Evolutionary conservation across 1,140 invertebrate species (phyloP).

Genomic region (Paracyclopina nana): DNA sequence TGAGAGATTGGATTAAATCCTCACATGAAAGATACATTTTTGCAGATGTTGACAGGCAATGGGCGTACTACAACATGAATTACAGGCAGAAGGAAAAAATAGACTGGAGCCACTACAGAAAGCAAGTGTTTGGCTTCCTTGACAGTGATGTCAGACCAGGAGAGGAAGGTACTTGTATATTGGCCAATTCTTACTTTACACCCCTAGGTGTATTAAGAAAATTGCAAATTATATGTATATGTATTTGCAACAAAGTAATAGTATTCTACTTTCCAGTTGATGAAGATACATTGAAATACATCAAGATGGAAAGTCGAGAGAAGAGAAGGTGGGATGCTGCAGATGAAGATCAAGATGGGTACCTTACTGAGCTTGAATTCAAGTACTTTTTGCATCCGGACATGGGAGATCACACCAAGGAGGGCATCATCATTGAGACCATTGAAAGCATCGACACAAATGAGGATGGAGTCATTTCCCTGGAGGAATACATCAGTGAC

Average conservation of each 20-base stretch:
- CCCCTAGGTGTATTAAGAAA: no score
- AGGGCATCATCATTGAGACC: conserved; percentile 81
- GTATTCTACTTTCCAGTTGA: conserved; percentile 38
- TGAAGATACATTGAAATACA: no score
- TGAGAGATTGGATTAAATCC: conserved; percentile 88
- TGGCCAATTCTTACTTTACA: no score
- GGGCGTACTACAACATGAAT: conserved; percentile 73
- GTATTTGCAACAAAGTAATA: neutral
- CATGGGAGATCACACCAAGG: conserved; percentile 71
- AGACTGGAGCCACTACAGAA: conserved; percentile 63
- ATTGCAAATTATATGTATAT: neutral
- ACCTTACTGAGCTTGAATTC: conserved; percentile 19
- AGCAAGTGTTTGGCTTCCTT: conserved; percentile 63
- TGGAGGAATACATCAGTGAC: conserved; percentile 43
- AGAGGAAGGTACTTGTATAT: conserved; percentile 38
- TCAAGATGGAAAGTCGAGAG: conserved; percentile 59
- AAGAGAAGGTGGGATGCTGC: conserved; percentile 61
- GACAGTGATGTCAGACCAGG: conserved; percentile 30
- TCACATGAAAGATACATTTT: conserved; percentile 76
- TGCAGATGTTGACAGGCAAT: conserved; percentile 76
- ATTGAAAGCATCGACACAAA: conserved; percentile 95
- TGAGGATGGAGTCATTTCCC: conserved; percentile 52
- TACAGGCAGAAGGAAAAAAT: conserved; percentile 51
- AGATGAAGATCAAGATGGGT: conserved; percentile 31
- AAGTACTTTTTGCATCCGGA: conserved; percentile 82